Base-by-base conservation (phyloP, 2,113 vertebrate species). In the Rostratula benghalensis region DNA sequence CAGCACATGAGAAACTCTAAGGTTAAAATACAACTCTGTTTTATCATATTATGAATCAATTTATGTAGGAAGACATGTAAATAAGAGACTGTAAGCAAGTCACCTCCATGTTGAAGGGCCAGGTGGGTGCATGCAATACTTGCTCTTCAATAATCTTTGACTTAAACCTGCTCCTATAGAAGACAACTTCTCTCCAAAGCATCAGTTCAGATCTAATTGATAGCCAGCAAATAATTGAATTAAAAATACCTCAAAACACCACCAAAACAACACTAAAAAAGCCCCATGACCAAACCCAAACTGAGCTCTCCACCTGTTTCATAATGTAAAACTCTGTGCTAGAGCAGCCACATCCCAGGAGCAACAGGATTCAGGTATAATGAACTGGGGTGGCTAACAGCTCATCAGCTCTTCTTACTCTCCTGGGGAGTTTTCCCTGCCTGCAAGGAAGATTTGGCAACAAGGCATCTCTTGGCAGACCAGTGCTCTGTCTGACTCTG, bases 301-400 rank as follows among this genome's bases (percentile, higher is more conserved):
- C 28, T 30, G 20, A 41, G 24, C 3, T 0, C 25, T 80, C 28
- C 53, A 39, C 25, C 25, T 54, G 33, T 23, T 23, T 25, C 1
- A 2, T 27, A 18, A n/a, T 9, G 12, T n/a, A 45, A 37, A 81
- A 16, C 9, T 17, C 6, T 1, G 4, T 27, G 15, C 33, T 37
- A 21, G 41, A 65, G 53, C 43, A 80, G 39, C 24, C 30, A 3
- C 28, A 4, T 31, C 15, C 28, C 10, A 10, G 31, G 13, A 76
- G 39, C 50, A 10, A 18, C 0, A 0, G 33, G 39, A 23, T 63
- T 45, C 24, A 14, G 15, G 3, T 25, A 9, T 28, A 41, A 31
- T 10, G 5, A 76, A 48, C 2, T 0, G 23, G 24, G 21, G 6
- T 24, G 28, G 41, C 10, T 45, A 22, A 56, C 41, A n/a, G n/a